Evolutionary conservation across 2,113 vertebrate species (phyloP).

Genomic region (Zapus hudsonius): DNA sequence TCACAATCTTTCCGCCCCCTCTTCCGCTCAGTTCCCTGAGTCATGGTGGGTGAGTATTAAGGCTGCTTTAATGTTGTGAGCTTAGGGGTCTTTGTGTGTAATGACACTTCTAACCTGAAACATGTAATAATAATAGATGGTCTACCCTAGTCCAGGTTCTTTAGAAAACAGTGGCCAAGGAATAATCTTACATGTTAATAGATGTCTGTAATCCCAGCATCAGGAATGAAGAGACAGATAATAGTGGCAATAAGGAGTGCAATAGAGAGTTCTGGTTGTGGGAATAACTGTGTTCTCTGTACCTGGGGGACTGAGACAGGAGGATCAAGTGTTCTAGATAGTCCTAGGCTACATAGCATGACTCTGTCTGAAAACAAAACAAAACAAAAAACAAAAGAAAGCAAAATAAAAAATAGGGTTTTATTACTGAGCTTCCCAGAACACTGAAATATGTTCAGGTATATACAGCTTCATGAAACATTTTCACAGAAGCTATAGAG

Average conservation of each 20-base stretch:
- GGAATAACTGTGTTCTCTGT: not conserved
- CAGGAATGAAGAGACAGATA: not conserved
- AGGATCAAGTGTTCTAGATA: not conserved
- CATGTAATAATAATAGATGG: not conserved
- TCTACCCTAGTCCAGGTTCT: not conserved
- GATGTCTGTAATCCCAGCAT: not conserved
- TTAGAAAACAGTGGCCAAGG: not conserved
- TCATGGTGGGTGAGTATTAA: too few species aligned
- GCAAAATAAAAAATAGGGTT: not conserved
- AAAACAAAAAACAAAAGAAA: not conserved
- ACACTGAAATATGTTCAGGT: not conserved
- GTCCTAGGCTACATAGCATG: too few species aligned
- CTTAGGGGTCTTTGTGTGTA: too few species aligned
- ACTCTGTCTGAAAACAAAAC: not conserved
- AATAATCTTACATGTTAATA: not conserved
- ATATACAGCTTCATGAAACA: not conserved
- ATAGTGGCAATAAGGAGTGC: not conserved
- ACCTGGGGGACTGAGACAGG: not conserved
- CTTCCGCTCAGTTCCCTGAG: too few species aligned
- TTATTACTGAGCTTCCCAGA: not conserved
- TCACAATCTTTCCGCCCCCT: too few species aligned
- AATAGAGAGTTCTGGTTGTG: not conserved
- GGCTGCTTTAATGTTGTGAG: too few species aligned
- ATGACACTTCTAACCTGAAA: conserved; percentile 1
- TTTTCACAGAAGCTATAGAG: not conserved